phyloP scores from a whole-genome alignment of 2,888 invertebrate species.

The Lasioglossum calceatum region DNA sequence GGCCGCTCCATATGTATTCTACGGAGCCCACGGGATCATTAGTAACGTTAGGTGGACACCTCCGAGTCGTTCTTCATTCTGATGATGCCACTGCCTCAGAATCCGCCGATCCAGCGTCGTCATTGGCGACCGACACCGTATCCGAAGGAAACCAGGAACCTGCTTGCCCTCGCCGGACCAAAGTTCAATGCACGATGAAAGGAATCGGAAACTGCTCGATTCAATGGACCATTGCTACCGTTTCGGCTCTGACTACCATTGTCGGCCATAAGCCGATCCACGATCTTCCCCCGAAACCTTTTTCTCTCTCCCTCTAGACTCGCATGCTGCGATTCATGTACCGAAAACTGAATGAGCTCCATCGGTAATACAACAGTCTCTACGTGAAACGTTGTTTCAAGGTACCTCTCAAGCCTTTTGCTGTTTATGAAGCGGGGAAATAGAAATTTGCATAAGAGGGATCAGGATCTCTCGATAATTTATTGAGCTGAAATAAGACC shows the following conservation, averaged over 20 bases:
- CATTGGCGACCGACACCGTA: constrained; percentile 70
- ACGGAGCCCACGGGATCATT: constrained; percentile 82
- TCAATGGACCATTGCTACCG: constrained; percentile 55
- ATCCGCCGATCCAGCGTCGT: constrained; percentile 73
- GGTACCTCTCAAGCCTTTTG: background rate
- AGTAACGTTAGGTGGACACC: constrained; percentile 84
- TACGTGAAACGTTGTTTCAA: background rate
- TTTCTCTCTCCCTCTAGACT: background rate
- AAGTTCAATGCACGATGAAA: constrained; percentile 59
- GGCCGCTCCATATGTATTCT: constrained; percentile 83
- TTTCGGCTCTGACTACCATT: constrained; percentile 36
- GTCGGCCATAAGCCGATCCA: constrained; percentile 43
- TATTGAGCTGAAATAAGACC: background rate
- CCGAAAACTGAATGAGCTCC: background rate
- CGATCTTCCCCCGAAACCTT: constrained; percentile 22
- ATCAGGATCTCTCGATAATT: too few relatives aligned
- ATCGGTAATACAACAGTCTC: too few relatives aligned
- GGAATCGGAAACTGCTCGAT: constrained; percentile 45
- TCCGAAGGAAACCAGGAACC: constrained; percentile 48
- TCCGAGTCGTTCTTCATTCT: constrained; percentile 83
- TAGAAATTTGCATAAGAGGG: too few relatives aligned
- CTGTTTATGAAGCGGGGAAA: too few relatives aligned
- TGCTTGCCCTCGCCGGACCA: constrained; percentile 43
- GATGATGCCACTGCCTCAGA: constrained; percentile 78
- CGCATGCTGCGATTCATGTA: too few relatives aligned